Evolutionary conservation across 2,797 vertebrate genomes (phyloP).

Genomic region (Gymnodraco acuticeps): DNA sequence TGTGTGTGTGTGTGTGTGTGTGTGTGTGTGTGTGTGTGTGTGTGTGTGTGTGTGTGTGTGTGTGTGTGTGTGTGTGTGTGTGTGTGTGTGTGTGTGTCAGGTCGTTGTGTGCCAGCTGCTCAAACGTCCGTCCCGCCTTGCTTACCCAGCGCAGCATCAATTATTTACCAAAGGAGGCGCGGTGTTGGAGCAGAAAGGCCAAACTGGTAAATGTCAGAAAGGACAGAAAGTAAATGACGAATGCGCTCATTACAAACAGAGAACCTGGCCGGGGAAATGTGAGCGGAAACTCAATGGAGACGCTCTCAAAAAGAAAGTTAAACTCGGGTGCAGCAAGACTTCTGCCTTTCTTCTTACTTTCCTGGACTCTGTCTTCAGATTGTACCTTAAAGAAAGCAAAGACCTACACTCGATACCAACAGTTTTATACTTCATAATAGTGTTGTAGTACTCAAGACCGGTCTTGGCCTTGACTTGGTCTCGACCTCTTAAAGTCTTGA

Average conservation of each 20-base stretch:
- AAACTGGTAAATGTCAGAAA: constrained; percentile 79
- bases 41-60: constrained; percentile 26
- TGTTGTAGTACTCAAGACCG: too few relatives aligned
- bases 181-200: constrained; percentile 66
- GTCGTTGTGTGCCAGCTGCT: constrained; percentile 57
- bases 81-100: constrained; percentile 30
- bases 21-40: constrained; percentile 25
- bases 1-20: constrained; percentile 26
- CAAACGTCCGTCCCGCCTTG: constrained; percentile 50
- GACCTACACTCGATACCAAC: too few relatives aligned
- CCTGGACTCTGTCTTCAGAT: too few relatives aligned
- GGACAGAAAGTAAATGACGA: constrained; percentile 80
- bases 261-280: constrained; percentile 42
- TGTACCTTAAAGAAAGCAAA: too few relatives aligned
- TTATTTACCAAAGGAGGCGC: constrained; percentile 75
- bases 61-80: constrained; percentile 24
- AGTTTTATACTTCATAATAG: too few relatives aligned
- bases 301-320: neutral
- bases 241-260: constrained; percentile 65
- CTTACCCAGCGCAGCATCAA: constrained; percentile 70
- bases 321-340: neutral
- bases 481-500: too few relatives aligned
- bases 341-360: neutral
- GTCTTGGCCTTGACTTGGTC: too few relatives aligned
- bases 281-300: constrained; percentile 60